Evolutionary conservation across 2,113 vertebrate genomes (phyloP), one percentile per base, ranked within the genome.

Genomic region (Panurus biarmicus): DNA sequence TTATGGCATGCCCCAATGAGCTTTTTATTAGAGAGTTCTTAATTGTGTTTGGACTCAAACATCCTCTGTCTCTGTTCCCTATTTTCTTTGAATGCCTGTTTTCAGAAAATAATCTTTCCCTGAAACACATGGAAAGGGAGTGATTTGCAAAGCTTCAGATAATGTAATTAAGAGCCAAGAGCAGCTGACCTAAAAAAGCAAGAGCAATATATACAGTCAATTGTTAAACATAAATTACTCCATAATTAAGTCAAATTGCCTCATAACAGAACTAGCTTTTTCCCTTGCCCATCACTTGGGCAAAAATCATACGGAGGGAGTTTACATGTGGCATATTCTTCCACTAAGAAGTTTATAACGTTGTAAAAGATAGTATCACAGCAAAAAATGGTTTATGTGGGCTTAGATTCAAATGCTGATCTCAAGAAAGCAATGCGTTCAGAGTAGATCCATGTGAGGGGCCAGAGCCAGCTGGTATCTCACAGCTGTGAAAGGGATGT

Each of bases 11-110:
- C 87, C 45, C 62, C 94, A 77, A 51, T 78, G 66, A 95, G 61
- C 33, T 94, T 90, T 92, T 94, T 93, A 90, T 92, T 84, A 92
- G 73, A 70, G 35, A 81, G 89, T 76, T 93, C 67, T 80, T 85
- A 72, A 91, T 86, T 2, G 1, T 74, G 28, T 75, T 77, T 87
- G 80, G 75, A 69, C 58, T 84, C 29, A 2, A 81, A 89, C 42
- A 10, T 42, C 17, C 82, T 83, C 65, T 93, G 44, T 62, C n/a
- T 74, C 87, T 80, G 75, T 82, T 90, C 74, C n/a, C 60, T 84
- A 20, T 93, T 85, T 92, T 83, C 94, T 95, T 83, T 81, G 69
- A 82, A 79, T 0, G 11, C 77, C 54, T 87, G 42, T 62, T 69
- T 79, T 58, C 56, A 95, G 93, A 94, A 94, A 93, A 72, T 76